Conservation (phyloP, 2,888 invertebrate species). For the Mechanitis messenoides region DNA sequence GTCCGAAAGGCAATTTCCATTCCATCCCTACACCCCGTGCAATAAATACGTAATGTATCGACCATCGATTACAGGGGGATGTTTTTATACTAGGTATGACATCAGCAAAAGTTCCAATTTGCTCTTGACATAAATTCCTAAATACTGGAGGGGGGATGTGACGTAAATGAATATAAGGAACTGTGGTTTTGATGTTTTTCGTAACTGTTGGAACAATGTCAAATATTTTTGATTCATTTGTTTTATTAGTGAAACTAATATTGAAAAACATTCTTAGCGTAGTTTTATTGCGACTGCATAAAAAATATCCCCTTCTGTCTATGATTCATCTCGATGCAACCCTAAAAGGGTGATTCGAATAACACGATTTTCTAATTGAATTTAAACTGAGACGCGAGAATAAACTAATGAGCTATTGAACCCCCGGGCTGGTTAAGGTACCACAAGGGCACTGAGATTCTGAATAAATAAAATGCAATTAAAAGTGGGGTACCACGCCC, state of each 20-base stretch:
- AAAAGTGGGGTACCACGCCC: constrained; percentile 52
- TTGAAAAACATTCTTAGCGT: too few relatives aligned
- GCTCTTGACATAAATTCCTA: constrained; percentile 28
- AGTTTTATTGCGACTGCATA: too few relatives aligned
- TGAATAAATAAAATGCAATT: constrained; percentile 74
- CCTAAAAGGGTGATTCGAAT: constrained; percentile 20
- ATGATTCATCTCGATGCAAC: neutral
- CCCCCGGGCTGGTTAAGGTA: constrained; percentile 40
- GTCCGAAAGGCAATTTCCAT: constrained; percentile 43
- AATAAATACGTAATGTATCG: constrained; percentile 66
- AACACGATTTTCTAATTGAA: constrained; percentile 42
- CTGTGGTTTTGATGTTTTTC: too few relatives aligned
- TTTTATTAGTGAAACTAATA: too few relatives aligned
- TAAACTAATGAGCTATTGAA: constrained; percentile 54
- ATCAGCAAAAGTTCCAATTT: constrained; percentile 43
- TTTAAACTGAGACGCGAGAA: constrained; percentile 32
- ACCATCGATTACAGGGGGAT: constrained; percentile 58
- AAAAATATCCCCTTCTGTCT: neutral
- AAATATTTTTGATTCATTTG: too few relatives aligned
- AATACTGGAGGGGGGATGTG: constrained; percentile 11
- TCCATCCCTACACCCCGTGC: constrained; percentile 43
- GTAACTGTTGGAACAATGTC: too few relatives aligned
- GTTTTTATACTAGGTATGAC: constrained; percentile 56
- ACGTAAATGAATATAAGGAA: constrained; percentile 11
- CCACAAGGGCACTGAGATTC: constrained; percentile 49